These are phyloP conservation scores for Hipposideros armiger DNA, from an alignment of 2,113 vertebrate genomes.

Conservation along the genomic window DNA sequence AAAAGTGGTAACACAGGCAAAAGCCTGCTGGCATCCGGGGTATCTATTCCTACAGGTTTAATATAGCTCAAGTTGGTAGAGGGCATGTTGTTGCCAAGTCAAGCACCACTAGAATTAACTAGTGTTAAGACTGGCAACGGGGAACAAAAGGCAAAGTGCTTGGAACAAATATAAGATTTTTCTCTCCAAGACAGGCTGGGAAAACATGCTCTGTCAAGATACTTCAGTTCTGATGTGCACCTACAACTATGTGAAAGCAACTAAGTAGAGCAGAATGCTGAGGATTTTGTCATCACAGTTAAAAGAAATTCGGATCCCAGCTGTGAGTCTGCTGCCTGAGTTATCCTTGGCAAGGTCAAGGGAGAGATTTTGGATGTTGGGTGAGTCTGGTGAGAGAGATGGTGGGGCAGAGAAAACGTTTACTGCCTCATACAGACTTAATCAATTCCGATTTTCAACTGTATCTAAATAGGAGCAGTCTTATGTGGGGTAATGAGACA, in stretches of 20 bases:
- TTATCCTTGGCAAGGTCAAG: neutral
- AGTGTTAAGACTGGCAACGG: neutral
- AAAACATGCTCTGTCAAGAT: neutral
- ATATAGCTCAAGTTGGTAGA: neutral
- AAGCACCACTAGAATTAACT: constrained; percentile 16
- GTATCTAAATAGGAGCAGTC: neutral
- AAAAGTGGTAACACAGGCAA: neutral
- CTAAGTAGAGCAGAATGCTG: neutral
- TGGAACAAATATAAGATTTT: constrained; percentile 34
- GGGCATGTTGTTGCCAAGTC: constrained; percentile 40
- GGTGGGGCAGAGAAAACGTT: neutral
- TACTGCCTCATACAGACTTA: neutral
- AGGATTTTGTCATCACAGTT: neutral
- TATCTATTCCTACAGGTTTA: neutral
- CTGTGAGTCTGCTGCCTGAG: neutral
- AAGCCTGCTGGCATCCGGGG: neutral
- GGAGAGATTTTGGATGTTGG: neutral
- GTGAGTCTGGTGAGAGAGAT: neutral
- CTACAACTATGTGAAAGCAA: neutral
- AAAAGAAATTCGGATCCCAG: neutral
- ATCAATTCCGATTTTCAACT: neutral
- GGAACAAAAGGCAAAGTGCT: constrained; percentile 18
- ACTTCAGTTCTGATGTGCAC: neutral
- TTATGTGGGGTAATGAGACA: neutral
- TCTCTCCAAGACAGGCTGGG: constrained; percentile 52